Percentiles rank a stretch among this genome's conserved stretches.
Conservation (phyloP, 2,888 invertebrate genomes). For the Mylabris sibirica region DNA sequence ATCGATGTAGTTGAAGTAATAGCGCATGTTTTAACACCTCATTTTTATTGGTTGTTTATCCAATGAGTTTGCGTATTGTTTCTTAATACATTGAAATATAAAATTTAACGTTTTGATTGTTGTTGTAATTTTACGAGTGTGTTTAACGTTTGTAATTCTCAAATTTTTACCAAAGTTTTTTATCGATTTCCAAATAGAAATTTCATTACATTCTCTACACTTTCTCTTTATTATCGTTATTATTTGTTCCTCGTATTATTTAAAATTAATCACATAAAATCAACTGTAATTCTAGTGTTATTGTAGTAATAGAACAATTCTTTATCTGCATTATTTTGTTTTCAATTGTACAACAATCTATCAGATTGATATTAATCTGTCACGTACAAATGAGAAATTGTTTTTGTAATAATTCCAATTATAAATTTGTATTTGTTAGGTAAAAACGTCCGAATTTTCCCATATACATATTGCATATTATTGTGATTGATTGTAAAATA, state of each 20-base stretch:
- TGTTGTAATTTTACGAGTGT: background rate
- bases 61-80: background rate
- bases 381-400: conserved; percentile 8
- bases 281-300: background rate
- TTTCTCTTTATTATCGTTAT: background rate
- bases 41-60: background rate
- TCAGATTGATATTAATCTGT: conserved; percentile 9
- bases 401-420: background rate
- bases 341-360: conserved; percentile 4
- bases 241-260: background rate
- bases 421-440: background rate
- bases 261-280: background rate
- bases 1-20: background rate
- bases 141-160: background rate
- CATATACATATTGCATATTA: background rate
- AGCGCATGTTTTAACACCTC: background rate
- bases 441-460: background rate
- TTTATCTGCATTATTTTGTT: background rate
- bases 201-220: background rate
- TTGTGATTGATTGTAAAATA: conserved; percentile 19
- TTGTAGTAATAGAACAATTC: background rate
- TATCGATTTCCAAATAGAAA: background rate
- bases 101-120: background rate
- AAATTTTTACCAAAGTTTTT: background rate
- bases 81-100: background rate